Evolutionary conservation across 2,113 vertebrate genomes (phyloP).

Genomic region (Pyrgilauda ruficollis): DNA sequence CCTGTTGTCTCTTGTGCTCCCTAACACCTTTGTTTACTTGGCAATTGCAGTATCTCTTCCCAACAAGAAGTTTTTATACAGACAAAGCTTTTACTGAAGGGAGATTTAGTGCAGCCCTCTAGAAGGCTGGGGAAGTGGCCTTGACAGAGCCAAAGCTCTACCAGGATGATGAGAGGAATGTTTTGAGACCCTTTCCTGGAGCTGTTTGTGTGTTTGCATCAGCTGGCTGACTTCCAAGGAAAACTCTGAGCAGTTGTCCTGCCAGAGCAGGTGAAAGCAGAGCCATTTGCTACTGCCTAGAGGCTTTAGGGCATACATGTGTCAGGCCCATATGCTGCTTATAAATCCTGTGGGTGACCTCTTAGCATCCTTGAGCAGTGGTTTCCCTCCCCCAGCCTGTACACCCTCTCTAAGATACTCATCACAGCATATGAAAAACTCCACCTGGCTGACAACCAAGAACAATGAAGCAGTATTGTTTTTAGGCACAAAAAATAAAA

Average conservation of each 20-base stretch:
- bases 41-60: background rate
- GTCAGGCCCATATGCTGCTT: conserved; percentile 62
- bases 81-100: background rate
- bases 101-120: background rate
- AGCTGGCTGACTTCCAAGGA: conserved; percentile 64
- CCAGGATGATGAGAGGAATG: background rate
- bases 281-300: conserved; percentile 63
- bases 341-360: conserved; percentile 67
- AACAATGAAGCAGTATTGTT: conserved; percentile 67
- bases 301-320: conserved; percentile 61
- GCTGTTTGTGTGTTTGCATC: conserved; percentile 49
- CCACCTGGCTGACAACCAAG: conserved; percentile 73
- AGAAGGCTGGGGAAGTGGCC: background rate
- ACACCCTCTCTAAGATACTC: background rate
- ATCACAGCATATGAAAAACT: conserved; percentile 41
- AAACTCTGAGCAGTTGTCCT: conserved; percentile 71
- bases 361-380: conserved; percentile 50
- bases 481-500: conserved; percentile 68
- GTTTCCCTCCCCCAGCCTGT: conserved; percentile 2
- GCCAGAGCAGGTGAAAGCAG: conserved; percentile 68
- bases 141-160: background rate
- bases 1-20: background rate
- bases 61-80: background rate
- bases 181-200: conserved; percentile 28
- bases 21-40: background rate